phyloP scores from a whole-genome alignment of 2,113 vertebrate species.

The Rhombomys opimus region DNA sequence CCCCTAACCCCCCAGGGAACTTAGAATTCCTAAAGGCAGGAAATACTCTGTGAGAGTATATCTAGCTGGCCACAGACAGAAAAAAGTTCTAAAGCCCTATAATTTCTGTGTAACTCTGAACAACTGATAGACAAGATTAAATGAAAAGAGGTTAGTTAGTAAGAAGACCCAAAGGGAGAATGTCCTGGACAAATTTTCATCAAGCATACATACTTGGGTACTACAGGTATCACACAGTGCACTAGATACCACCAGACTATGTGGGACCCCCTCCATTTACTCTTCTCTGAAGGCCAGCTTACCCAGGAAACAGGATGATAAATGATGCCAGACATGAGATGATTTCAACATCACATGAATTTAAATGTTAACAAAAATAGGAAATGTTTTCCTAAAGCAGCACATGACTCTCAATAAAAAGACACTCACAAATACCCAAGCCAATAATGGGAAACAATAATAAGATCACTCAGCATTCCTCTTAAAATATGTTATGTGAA shows the following conservation, averaged over 20 bases:
- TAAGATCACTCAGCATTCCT: slow-evolving; percentile 5
- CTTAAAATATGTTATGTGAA: slow-evolving; percentile 47
- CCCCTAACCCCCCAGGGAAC: not conserved
- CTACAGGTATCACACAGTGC: not conserved
- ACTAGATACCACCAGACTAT: not conserved
- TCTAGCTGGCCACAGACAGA: slow-evolving; percentile 30
- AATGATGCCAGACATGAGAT: slow-evolving; percentile 14
- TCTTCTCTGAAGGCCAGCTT: slow-evolving; percentile 37
- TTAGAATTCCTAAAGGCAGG: slow-evolving; percentile 68
- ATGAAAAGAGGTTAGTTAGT: not conserved
- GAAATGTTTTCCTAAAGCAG: slow-evolving; percentile 51
- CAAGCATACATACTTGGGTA: slow-evolving; percentile 21
- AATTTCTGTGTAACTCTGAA: slow-evolving; percentile 50
- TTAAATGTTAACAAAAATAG: slow-evolving; percentile 66
- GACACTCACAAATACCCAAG: not conserved
- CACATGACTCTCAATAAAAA: slow-evolving; percentile 53
- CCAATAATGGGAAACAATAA: slow-evolving; percentile 50
- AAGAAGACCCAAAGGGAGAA: slow-evolving; percentile 41
- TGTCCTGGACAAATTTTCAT: slow-evolving; percentile 26
- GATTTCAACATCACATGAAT: not conserved
- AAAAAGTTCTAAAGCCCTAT: slow-evolving; percentile 36
- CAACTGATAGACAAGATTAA: slow-evolving; percentile 42
- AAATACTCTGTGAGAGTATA: slow-evolving; percentile 68
- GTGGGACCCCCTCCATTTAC: not conserved
- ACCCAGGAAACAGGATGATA: slow-evolving; percentile 31